phyloP scores from a whole-genome alignment of 2,888 invertebrate genomes.

The Polydrusus tereticollis region DNA sequence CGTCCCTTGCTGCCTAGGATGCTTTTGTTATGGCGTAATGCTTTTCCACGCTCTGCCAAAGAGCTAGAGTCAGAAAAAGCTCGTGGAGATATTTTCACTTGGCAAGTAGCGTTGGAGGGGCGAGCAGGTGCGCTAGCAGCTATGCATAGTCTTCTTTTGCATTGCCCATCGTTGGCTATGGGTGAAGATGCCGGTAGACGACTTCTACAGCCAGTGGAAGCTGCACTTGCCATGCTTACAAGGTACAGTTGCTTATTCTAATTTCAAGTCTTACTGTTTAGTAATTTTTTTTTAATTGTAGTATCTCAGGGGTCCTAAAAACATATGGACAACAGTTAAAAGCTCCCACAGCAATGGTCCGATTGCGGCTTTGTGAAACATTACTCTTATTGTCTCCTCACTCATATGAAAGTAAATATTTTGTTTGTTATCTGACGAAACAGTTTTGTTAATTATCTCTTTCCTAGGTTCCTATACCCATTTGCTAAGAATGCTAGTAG shows the following conservation, averaged over 20 bases:
- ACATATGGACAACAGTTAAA: constrained; percentile 93
- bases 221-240: constrained; percentile 93
- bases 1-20: constrained; percentile 93
- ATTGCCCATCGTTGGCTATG: constrained; percentile 87
- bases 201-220: constrained; percentile 92
- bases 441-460: constrained; percentile 5
- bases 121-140: constrained; percentile 96
- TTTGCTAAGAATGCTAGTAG: constrained; percentile 89
- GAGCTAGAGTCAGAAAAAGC: constrained; percentile 98
- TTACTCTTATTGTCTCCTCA: constrained; percentile 82
- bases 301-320: constrained; percentile 86
- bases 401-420: constrained; percentile 78
- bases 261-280: neutral
- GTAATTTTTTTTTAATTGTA: constrained; percentile 65
- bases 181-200: constrained; percentile 93
- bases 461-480: constrained; percentile 82
- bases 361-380: constrained; percentile 93
- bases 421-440: neutral
- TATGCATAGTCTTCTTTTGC: constrained; percentile 91
- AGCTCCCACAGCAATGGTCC: constrained; percentile 93
- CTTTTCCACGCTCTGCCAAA: constrained; percentile 95
- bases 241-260: constrained; percentile 76
- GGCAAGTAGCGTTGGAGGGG: constrained; percentile 97
- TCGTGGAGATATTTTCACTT: constrained; percentile 97
- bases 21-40: constrained; percentile 96